A percentile compares a stretch with the other conserved stretches of the same genome.
phyloP scores from a whole-genome alignment of 1,140 invertebrate species.

The Nomia melanderi region DNA sequence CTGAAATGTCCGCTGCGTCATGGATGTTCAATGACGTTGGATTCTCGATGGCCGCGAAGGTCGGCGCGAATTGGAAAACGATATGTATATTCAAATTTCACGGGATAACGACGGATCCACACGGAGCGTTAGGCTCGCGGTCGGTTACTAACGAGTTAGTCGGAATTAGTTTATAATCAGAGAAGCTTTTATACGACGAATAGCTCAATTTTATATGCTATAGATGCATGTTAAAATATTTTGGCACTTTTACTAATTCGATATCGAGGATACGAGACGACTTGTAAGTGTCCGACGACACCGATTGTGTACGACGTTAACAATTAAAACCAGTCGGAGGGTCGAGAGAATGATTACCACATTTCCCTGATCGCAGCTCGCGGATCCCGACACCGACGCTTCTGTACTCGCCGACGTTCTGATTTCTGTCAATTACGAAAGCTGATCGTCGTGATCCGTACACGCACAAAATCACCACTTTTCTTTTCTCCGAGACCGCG shows the following conservation, averaged over 20 bases:
- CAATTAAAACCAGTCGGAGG: constrained; percentile 14
- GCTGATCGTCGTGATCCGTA: constrained; percentile 16
- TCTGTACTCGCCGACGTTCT: constrained; percentile 35
- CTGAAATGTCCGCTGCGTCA: not conserved
- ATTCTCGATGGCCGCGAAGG: not conserved
- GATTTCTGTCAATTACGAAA: constrained; percentile 33
- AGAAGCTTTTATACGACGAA: not conserved
- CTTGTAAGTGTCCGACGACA: not conserved
- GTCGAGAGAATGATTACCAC: not conserved
- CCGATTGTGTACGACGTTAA: not conserved
- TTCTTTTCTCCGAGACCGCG: constrained; percentile 13
- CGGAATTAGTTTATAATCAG: not conserved
- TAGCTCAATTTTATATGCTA: not conserved
- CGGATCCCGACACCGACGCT: constrained; percentile 6
- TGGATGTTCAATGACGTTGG: not conserved
- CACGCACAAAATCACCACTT: constrained; percentile 39
- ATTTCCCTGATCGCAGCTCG: not conserved
- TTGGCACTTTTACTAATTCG: not conserved
- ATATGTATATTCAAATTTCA: no score
- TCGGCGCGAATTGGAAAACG: no score
- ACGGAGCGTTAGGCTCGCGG: not conserved
- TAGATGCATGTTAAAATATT: not conserved
- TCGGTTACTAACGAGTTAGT: no score
- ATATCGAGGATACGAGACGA: not conserved
- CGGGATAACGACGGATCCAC: not conserved